Percentiles rank a stretch among this genome's conserved stretches.
Evolutionary conservation across 92 coral and sea anemone species (phyloP).

Genomic region (Meandrina meandrites): DNA sequence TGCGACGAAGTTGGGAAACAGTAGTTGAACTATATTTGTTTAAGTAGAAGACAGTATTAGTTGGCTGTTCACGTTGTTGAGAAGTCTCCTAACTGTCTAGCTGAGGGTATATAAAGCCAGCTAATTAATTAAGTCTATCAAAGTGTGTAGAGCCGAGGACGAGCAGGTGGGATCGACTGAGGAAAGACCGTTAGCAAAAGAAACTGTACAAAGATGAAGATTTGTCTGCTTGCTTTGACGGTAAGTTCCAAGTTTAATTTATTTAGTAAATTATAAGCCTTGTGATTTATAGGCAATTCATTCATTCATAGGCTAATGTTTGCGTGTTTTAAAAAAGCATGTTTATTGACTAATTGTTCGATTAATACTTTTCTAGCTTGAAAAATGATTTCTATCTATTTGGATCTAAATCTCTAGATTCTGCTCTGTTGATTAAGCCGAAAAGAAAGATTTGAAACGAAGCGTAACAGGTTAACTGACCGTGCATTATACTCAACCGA

Average conservation of each 20-base stretch:
- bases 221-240: background rate
- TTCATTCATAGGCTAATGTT: too few relatives aligned
- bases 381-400: background rate
- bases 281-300: background rate
- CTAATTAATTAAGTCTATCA: background rate
- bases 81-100: background rate
- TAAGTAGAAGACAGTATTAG: background rate
- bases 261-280: background rate
- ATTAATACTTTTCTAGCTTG: background rate
- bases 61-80: background rate
- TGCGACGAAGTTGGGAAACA: background rate
- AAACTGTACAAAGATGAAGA: slow-evolving; percentile 1
- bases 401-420: background rate
- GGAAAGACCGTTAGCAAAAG: background rate
- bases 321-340: too few relatives aligned
- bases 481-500: background rate
- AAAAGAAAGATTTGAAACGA: too few relatives aligned
- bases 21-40: background rate
- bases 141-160: background rate
- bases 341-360: background rate
- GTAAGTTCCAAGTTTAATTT: background rate
- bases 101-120: background rate
- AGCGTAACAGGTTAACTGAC: too few relatives aligned
- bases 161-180: background rate
- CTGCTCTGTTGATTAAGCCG: too few relatives aligned